A percentile compares a stretch with the other conserved stretches of the same genome.
phyloP scores from a whole-genome alignment of 1,140 invertebrate species.

The Diorhabda elongata region DNA sequence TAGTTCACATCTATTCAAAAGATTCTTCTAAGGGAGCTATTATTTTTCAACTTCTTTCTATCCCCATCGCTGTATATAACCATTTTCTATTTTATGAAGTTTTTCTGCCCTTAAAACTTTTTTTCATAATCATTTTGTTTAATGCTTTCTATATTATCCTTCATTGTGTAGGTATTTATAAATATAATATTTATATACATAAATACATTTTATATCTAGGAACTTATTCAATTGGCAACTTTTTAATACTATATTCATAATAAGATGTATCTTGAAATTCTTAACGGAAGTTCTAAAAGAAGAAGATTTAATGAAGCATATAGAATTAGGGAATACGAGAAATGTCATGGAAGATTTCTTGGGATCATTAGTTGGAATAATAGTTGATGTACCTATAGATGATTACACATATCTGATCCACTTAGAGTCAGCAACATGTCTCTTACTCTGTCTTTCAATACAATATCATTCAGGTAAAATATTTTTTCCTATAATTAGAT shows the following conservation, averaged over 20 bases:
- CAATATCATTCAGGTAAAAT: slow-evolving; percentile 73
- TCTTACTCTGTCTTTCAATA: slow-evolving; percentile 82
- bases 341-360: slow-evolving; percentile 58
- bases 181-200: no score
- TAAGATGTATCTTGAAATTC: slow-evolving; percentile 85
- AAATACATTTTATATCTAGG: slow-evolving; percentile 55
- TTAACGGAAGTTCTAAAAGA: slow-evolving; percentile 76
- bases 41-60: no score
- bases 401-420: slow-evolving; percentile 86
- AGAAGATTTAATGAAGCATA: slow-evolving; percentile 68
- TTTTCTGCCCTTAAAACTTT: no score
- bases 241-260: slow-evolving; percentile 88
- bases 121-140: no score
- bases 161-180: no score
- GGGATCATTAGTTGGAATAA: slow-evolving; percentile 65
- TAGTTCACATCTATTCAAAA: no score
- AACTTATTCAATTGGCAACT: slow-evolving; percentile 92
- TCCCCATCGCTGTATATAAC: no score
- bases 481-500: no score
- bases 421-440: slow-evolving; percentile 80
- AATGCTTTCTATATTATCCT: no score
- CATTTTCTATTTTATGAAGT: no score
- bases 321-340: slow-evolving; percentile 51
- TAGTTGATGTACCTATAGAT: slow-evolving; percentile 75
- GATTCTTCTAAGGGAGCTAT: no score